Evolutionary conservation across 2,888 invertebrate species (phyloP).

Genomic region (Pachycephus smyrnensis): DNA sequence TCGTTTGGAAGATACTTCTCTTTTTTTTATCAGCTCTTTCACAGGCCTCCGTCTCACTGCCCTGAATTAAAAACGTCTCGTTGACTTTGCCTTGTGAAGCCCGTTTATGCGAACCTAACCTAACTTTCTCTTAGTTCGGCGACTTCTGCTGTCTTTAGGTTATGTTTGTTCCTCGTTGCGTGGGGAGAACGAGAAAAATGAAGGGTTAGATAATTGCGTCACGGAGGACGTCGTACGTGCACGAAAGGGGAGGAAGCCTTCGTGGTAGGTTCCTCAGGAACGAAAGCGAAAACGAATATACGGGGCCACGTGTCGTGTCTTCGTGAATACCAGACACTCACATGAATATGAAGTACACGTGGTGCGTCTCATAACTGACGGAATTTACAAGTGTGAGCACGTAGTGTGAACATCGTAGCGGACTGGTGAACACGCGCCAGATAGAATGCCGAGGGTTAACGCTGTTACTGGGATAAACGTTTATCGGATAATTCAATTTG

Average conservation of each 20-base stretch:
- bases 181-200: background rate
- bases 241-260: background rate
- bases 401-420: conserved; percentile 15
- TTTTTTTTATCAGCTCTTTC: background rate
- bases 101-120: background rate
- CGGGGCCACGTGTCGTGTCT: background rate
- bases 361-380: conserved; percentile 12
- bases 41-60: background rate
- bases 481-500: background rate
- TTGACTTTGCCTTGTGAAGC: background rate
- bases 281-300: background rate
- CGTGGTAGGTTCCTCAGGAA: background rate
- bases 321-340: background rate
- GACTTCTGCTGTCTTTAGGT: background rate
- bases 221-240: background rate
- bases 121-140: background rate
- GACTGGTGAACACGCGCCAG: background rate
- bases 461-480: background rate
- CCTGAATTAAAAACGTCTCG: background rate
- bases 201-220: background rate
- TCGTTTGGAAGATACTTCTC: background rate
- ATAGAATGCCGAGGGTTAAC: background rate
- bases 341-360: background rate
- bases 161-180: background rate
- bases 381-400: conserved; percentile 23